Evolutionary conservation across 2,113 vertebrate species (phyloP).

Genomic region (Anser brachyrhynchus): DNA sequence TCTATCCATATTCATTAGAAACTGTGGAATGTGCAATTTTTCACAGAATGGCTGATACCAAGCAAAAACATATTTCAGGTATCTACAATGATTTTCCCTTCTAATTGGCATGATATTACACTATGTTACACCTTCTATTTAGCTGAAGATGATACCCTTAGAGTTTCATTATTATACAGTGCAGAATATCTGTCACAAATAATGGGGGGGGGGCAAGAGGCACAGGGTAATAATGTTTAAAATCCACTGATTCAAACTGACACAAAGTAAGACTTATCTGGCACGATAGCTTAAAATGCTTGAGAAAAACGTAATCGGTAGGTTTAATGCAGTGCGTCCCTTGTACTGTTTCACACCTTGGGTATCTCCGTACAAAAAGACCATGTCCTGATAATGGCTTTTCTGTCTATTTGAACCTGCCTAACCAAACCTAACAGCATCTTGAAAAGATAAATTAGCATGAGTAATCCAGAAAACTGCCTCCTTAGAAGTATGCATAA

Average conservation of each 20-base stretch:
- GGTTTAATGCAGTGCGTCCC: not conserved
- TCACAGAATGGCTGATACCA: slow-evolving; percentile 57
- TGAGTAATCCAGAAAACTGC: not conserved
- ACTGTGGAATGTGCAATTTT: slow-evolving; percentile 42
- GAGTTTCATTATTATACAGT: slow-evolving; percentile 30
- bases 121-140: slow-evolving; percentile 30
- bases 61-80: slow-evolving; percentile 61
- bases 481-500: not conserved
- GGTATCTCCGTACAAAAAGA: not conserved
- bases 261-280: not conserved
- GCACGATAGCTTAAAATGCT: not conserved
- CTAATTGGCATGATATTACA: slow-evolving; percentile 44
- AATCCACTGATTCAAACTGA: not conserved
- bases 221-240: slow-evolving; percentile 10
- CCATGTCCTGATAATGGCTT: fast-evolving
- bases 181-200: slow-evolving; percentile 41
- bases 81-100: slow-evolving; percentile 34
- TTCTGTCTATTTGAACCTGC: not conserved
- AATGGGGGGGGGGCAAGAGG: not conserved
- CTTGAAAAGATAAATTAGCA: not conserved
- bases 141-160: slow-evolving; percentile 40
- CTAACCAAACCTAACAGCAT: not conserved
- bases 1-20: slow-evolving; percentile 54
- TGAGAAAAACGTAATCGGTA: not conserved
- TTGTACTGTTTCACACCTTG: not conserved